Base-by-base conservation (phyloP, 1,140 invertebrate genomes). In the Tribolium madens region DNA sequence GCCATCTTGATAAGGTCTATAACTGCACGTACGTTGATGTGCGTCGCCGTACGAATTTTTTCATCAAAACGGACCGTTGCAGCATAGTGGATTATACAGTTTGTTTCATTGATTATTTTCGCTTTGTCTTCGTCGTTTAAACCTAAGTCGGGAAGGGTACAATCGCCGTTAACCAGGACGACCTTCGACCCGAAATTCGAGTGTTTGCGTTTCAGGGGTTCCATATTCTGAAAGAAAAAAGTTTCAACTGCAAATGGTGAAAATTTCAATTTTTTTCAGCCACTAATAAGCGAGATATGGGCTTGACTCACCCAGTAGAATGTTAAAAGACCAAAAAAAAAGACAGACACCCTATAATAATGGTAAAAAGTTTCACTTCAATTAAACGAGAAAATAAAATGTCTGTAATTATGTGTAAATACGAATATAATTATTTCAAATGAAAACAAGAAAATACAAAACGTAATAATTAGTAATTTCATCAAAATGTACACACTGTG, bases 21-120 rank as follows among this genome's bases (percentile, higher is more conserved):
- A 0, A 91, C 90, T 1, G 91, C 91, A 50, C 88, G 85, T 15
- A 93, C 90, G 79, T 94, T 94, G 60, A 91, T 91, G 1, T 88
- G 84, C 0, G 92, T 85, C 0, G 93, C 92, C 0, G 89, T 85
- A 76, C 89, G 88, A 2, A 94, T 83, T 26, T 91, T 89, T 81
- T 93, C 92, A 81, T 93, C 91, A 73, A 93, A 93, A 78, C 90
- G 88, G 0, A 92, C 90, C 0, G 91, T 92, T 0, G 92, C 92
- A 0, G 92, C 92, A 0, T 89, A 89, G 76, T 93, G 92, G 83
- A 93, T 81, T 26, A 85, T 77, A 48, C 76, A 78, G 52, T 81
- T 74, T 5, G 91, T 90, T 84, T 92, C 90, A 33, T 89, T 86
- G 10, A 88, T 87, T 1, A 93, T 83, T 26, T 86, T 86, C 60